These are phyloP conservation scores for Drosophila quinaria DNA, from an alignment of 2,888 invertebrate genomes.

Conservation along the genomic window DNA sequence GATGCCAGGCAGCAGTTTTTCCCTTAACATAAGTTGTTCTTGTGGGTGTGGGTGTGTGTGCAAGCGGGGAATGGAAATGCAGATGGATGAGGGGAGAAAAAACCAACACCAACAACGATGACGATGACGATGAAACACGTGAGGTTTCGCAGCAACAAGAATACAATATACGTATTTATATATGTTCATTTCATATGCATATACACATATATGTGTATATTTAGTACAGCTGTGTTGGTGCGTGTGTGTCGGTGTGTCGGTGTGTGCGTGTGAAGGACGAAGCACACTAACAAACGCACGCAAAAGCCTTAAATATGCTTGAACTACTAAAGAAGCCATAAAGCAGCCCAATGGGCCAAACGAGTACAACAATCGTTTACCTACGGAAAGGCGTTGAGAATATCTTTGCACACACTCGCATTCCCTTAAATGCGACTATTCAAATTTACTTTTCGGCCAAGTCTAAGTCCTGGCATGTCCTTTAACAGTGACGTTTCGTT, in stretches of 20 bases:
- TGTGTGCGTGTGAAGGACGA: conserved; percentile 57
- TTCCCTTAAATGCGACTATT: conserved; percentile 27
- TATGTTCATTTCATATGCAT: conserved; percentile 33
- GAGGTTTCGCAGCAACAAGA: conserved; percentile 67
- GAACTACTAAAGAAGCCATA: conserved; percentile 74
- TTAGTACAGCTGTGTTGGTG: conserved; percentile 27
- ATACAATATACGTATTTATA: conserved; percentile 47
- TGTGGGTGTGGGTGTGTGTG: conserved; percentile 1
- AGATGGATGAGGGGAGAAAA: neutral
- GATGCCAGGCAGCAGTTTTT: conserved; percentile 70
- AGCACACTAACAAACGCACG: conserved; percentile 35
- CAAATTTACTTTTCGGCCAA: conserved; percentile 16
- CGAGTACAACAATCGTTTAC: conserved; percentile 39
- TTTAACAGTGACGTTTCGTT: neutral
- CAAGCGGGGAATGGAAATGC: neutral
- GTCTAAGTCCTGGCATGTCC: conserved; percentile 20
- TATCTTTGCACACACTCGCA: conserved; percentile 24
- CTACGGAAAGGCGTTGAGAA: conserved; percentile 35
- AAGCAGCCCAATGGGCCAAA: conserved; percentile 45
- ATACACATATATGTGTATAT: conserved; percentile 20
- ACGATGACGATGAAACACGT: conserved; percentile 57
- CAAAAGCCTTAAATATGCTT: conserved; percentile 71
- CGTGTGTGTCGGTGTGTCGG: conserved; percentile 14
- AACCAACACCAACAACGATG: conserved; percentile 35
- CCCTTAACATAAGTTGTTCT: conserved; percentile 31